These are phyloP conservation scores for Cyclina sinensis DNA, from an alignment of 1,140 invertebrate genomes.

Conservation along the genomic window DNA sequence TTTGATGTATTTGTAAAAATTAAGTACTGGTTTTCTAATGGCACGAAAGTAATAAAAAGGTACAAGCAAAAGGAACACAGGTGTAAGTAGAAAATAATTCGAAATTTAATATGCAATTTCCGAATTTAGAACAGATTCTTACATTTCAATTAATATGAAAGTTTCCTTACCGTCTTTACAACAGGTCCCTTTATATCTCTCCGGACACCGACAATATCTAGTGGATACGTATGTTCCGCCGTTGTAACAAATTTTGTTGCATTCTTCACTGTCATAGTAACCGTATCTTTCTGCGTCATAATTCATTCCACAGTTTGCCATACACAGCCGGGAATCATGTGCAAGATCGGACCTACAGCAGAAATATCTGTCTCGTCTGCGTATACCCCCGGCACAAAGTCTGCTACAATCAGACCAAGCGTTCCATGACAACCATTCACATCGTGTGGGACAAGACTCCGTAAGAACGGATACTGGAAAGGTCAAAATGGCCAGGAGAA, in stretches of 20 bases:
- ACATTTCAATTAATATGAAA: no score
- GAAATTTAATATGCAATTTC: no score
- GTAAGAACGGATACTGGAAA: neutral
- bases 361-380: neutral
- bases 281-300: neutral
- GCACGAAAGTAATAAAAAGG: no score
- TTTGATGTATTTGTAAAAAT: no score
- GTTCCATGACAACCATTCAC: neutral
- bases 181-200: neutral
- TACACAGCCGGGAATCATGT: neutral
- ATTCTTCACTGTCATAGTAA: neutral
- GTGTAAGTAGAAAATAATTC: no score
- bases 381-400: neutral
- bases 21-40: no score
- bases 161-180: conserved; percentile 24
- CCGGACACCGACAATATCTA: neutral
- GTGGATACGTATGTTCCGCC: neutral
- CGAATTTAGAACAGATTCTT: no score
- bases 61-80: no score
- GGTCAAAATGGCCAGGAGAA: no score
- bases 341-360: neutral
- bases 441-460: neutral
- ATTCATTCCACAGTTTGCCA: neutral
- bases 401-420: conserved; percentile 22
- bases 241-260: neutral